Percentiles rank a stretch among this genome's conserved stretches.
Evolutionary conservation across 1,140 invertebrate species (phyloP).

Genomic region (Panulirus ornatus): DNA sequence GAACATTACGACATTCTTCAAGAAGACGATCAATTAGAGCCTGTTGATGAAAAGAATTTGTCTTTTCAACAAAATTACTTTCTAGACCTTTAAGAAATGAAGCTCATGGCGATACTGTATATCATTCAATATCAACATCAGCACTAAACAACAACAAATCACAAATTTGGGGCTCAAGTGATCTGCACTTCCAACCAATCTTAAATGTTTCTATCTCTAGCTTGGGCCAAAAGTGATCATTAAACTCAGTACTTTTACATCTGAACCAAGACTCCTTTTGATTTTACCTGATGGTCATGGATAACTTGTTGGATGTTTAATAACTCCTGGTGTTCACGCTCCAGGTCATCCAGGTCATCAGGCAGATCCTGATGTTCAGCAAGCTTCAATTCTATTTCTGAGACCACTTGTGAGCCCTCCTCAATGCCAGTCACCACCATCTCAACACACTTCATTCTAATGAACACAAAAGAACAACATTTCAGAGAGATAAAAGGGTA

Average conservation of each 20-base stretch:
- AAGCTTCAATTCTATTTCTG: constrained; percentile 94
- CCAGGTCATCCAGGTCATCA: constrained; percentile 87
- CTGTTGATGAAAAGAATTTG: constrained; percentile 80
- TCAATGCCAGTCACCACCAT: constrained; percentile 92
- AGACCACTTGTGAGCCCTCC: constrained; percentile 91
- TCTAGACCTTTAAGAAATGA: too few species aligned
- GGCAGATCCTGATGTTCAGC: constrained; percentile 90
- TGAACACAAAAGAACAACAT: constrained; percentile 11
- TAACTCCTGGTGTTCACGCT: constrained; percentile 81
- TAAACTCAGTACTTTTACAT: neutral
- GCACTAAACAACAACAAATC: too few species aligned
- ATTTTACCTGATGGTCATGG: constrained; percentile 77
- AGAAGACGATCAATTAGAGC: constrained; percentile 92
- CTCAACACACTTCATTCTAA: constrained; percentile 91
- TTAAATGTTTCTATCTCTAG: too few species aligned
- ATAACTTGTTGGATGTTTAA: constrained; percentile 76
- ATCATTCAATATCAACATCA: too few species aligned
- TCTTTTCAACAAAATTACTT: too few species aligned
- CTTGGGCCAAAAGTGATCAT: neutral
- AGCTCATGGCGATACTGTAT: too few species aligned
- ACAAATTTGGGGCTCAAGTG: too few species aligned
- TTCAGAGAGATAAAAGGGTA: neutral
- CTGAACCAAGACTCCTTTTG: neutral
- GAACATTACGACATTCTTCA: constrained; percentile 91
- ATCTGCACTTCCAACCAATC: neutral